phyloP scores from a whole-genome alignment of 1,140 invertebrate genomes.

The Drosophila mayri region DNA sequence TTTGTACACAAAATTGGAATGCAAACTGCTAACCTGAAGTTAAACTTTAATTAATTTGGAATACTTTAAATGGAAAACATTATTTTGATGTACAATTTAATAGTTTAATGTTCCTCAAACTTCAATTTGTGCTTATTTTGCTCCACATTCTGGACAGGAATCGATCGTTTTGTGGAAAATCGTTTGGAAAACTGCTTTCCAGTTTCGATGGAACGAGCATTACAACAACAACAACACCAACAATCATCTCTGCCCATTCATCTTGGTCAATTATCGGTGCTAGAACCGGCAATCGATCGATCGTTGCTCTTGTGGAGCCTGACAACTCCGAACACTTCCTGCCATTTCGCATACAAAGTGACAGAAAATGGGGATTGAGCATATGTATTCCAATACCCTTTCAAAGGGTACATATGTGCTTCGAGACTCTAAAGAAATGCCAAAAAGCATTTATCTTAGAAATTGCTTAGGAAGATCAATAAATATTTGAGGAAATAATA shows the following conservation, averaged over 20 bases:
- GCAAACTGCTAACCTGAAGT: background rate
- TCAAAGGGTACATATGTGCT: background rate
- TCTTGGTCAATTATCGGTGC: constrained; percentile 39
- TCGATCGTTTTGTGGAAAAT: constrained; percentile 3
- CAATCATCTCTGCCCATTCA: constrained; percentile 23
- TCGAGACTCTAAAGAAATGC: background rate
- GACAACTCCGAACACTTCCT: constrained; percentile 31
- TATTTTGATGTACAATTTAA: background rate
- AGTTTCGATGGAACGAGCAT: background rate
- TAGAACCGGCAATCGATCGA: constrained; percentile 19
- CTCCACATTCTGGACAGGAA: constrained; percentile 1
- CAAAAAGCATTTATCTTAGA: background rate
- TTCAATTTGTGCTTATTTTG: background rate
- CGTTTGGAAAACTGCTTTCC: background rate
- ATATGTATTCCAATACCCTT: background rate
- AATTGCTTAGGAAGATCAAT: background rate
- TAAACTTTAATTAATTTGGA: background rate
- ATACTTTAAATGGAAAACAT: background rate
- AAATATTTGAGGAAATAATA: background rate
- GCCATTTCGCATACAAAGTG: constrained; percentile 33
- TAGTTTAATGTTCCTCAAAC: background rate
- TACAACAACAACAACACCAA: background rate
- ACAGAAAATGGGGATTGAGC: constrained; percentile 8
- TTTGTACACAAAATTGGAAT: background rate
- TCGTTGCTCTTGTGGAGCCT: constrained; percentile 23